Base-by-base conservation (phyloP, 1,140 invertebrate genomes). In the Megathymus violae region DNA sequence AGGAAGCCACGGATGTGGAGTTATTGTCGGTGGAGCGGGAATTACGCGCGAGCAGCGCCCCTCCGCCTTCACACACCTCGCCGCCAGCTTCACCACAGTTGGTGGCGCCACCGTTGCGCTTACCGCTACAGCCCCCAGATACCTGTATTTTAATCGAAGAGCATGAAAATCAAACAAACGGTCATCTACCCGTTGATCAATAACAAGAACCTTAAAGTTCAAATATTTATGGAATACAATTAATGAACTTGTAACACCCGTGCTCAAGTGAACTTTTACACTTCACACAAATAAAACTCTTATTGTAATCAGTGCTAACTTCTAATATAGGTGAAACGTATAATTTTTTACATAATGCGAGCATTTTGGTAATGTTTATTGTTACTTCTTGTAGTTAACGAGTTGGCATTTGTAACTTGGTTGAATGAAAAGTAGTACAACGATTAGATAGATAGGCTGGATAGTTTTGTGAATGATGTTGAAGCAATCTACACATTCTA, bases 11-110 rank as follows among this genome's bases (percentile, higher is more conserved):
- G 19, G 77, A 74, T 44, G 68, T 72, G 63, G 72, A 70, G 13
- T 80, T 73, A 25, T 59, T 86, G 22, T 69, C 74, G 5, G 71
- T 80, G 14, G 79, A 86, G n/a, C 62, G 62, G 6, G 84, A 82
- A 19, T 50, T 71, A 60, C 74, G 80, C 2, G 77, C 85, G 11
- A 69, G 76, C 51, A 87, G 85, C 58, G 83, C 87, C 0, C 87
- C 83, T 1, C 78, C 78, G 5, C 52, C 74, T n/a, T 60, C 67
- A 7, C 62, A 67, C 27, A 50, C 58, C 2, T 73, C 81, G 4
- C 76, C 79, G 13, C 72, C 78, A 0, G 31, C 52, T 0, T 77
- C 79, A 1, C 58, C 31, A 27, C 46, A 69, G 56, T 41, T 69
- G 40, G 58, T 67, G 27, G 54, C 66, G 15, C 62, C 75, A 5